Base-by-base conservation (phyloP, 2,888 invertebrate species). In the Amorpha juglandis region DNA sequence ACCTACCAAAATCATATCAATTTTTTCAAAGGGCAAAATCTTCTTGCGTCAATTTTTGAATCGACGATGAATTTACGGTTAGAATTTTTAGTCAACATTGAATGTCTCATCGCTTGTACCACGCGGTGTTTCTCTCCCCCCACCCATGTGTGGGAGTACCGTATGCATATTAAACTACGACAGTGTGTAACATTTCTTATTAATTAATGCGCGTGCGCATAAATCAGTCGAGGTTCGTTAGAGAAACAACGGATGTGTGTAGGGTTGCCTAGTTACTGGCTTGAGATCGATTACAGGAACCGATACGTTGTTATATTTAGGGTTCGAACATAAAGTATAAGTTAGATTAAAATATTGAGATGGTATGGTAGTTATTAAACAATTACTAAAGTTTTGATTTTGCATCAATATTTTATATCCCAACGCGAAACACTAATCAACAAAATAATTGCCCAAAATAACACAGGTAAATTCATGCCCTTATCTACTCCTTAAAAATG, bases 161-260 rank as follows among this genome's bases (percentile, higher is more conserved):
- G 70, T 64, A 64, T 47, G 77, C 81, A 79, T 82, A 82, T 80
- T 80, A 78, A 80, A 80, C 78, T 79, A 77, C 79, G 79, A 77
- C 74, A 74, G 84, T 85, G 86, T 82, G 84, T 80, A 81, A 77
- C 86, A 81, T 89, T 86, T 89, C 88, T 88, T 91, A 92, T 92
- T 92, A 92, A 92, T 92, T 92, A 92, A 90, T 89, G 90, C 86
- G 86, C 88, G 79, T 87, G 84, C 85, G 84, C 91, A 92, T 93
- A 93, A 91, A 92, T 93, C 92, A 91, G 88, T 90, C 91, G 80
- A 74, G 87, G 83, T 90, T 93, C 92, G 91, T 92, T 92, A 93
- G 89, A 88, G 82, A 79, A 84, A 86, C 87, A 87, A 83, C 84
- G 79, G 80, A 53, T 63, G 62, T 52, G 62, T 45, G 48, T 47